Evolutionary conservation across 2,797 vertebrate genomes (phyloP), one percentile per base, ranked within the genome.

Genomic region (Chelon labrosus): DNA sequence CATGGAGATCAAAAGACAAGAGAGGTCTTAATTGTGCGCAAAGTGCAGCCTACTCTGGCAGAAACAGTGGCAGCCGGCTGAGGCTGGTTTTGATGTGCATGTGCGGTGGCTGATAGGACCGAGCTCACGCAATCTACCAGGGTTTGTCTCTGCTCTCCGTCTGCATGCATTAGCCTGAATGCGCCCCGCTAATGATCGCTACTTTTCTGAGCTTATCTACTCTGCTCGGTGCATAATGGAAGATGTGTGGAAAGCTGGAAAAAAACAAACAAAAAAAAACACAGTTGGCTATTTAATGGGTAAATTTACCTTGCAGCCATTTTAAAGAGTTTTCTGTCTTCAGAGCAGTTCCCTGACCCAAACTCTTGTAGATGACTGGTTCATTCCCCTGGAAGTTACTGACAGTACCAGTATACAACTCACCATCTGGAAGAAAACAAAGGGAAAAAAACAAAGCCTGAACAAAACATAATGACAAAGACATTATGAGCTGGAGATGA

Each of bases 331-430:
- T 97, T 85, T 98, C 97, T 0, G 96, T 99, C 92, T 98, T 98
- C 86, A 98, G 92, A 65, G 95, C 90, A 0, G 96, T 95, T 70
- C 96, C 96, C 60, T 88, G 93, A 64, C 96, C 97, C 64, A 97
- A 94, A 90, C 97, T 98, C 87, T 96, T 96, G 77, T 94, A 97
- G 86, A 99, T 97, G 84, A 96, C 96, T 0, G 97, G 97, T 75
- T 99, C 98, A 0, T 98, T 98, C 74, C 97, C 97, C 87, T 97
- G 97, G 93, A 99, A 99, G 92, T 96, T 98, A 90, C 96, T 98
- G 86, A 97, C 96, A 0, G 97, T 99, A 17, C 97, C 97, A 0
- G 96, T 95, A 9, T 99, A 99, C 59, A 99, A 89, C 82, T 98
- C 96, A 0, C 97, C 96, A 44, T 96, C 97, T 97, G 93, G 70